phyloP scores from a whole-genome alignment of 1,140 invertebrate species.

The Magallana angulata region DNA sequence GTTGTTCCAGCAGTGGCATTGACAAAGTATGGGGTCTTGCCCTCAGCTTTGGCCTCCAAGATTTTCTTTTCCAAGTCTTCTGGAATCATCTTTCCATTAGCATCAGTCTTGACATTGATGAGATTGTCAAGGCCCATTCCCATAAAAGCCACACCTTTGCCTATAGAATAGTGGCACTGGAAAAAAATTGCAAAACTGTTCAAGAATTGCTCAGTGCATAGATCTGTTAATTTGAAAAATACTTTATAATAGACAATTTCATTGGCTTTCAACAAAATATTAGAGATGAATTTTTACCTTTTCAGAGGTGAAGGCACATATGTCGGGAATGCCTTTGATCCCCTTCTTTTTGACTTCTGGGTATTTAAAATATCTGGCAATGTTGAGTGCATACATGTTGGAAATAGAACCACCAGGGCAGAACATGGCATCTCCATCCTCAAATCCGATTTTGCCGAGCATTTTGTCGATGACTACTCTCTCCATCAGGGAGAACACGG shows the following conservation, averaged over 20 bases:
- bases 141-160: constrained; percentile 96
- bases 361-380: constrained; percentile 95
- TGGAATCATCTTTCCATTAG: constrained; percentile 92
- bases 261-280: too few species aligned
- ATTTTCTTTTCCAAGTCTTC: constrained; percentile 92
- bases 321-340: constrained; percentile 87
- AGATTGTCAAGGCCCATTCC: constrained; percentile 97
- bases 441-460: constrained; percentile 95
- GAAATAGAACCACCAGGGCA: constrained; percentile 97
- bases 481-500: constrained; percentile 99
- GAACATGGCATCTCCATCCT: constrained; percentile 94
- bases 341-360: constrained; percentile 96
- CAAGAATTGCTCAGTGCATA: too few species aligned
- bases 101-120: constrained; percentile 93
- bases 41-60: constrained; percentile 88
- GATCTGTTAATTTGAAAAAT: too few species aligned
- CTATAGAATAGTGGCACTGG: constrained; percentile 98
- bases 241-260: too few species aligned
- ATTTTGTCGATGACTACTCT: constrained; percentile 95
- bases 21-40: constrained; percentile 96
- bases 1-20: constrained; percentile 97
- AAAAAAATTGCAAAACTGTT: constrained; percentile 51
- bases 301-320: constrained; percentile 98
- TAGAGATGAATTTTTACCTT: constrained; percentile 84
- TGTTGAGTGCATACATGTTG: constrained; percentile 96